A percentile compares a stretch with the other conserved stretches of the same genome.
Conservation (phyloP, 2,797 vertebrate genomes). For the Dermochelys coriacea region DNA sequence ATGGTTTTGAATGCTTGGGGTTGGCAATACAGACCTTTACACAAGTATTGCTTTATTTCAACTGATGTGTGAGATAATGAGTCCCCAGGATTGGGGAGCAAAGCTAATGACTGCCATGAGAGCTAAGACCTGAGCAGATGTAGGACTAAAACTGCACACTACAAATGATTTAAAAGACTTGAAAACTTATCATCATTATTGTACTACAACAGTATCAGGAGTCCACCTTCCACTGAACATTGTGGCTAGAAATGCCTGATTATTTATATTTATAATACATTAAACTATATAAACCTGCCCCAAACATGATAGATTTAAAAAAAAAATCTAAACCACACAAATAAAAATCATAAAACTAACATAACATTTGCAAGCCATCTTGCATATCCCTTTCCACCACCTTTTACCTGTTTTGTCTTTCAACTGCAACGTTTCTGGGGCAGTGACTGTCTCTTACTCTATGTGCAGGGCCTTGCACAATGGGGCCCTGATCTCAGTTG, state of each 20-base stretch:
- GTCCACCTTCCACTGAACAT: neutral
- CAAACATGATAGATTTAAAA: neutral
- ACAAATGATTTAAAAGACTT: neutral
- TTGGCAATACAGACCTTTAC: conserved; percentile 29
- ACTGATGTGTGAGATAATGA: neutral
- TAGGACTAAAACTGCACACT: neutral
- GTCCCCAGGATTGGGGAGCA: neutral
- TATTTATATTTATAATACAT: neutral
- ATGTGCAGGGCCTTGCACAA: rapidly evolving
- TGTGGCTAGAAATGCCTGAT: neutral
- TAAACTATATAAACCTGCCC: neutral
- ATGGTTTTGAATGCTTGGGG: neutral
- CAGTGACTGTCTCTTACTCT: neutral
- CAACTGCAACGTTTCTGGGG: neutral
- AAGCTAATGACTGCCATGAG: neutral
- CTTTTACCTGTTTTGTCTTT: neutral
- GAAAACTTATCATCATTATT: neutral
- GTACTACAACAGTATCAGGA: neutral
- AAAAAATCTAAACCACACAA: neutral
- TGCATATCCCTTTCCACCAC: neutral
- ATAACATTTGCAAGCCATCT: neutral
- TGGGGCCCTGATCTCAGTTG: neutral
- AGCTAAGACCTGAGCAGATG: neutral
- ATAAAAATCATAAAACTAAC: neutral
- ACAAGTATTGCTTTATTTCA: neutral